Base-by-base conservation (phyloP, 1,140 invertebrate species). In the Conus ventricosus region DNA sequence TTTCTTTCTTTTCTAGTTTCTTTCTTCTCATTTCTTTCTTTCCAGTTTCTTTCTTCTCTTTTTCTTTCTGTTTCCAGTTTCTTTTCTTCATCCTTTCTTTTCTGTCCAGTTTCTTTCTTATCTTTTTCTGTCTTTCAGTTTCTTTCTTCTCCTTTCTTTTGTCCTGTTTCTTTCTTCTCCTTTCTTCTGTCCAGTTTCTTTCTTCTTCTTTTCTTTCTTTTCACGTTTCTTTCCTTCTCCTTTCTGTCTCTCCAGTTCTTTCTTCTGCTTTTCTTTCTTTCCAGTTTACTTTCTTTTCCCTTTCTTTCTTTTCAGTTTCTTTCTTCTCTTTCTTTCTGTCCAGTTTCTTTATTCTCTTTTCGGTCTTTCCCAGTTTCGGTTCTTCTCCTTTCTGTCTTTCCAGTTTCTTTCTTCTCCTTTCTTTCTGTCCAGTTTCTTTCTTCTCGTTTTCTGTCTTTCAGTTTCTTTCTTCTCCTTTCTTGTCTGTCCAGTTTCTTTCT, bases 41-140 rank as follows among this genome's bases (percentile, higher is more conserved):
- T 55, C 53, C 15, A 23, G 13, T 1, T 55, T 7, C 23, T 20
- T 25, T 53, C 15, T 5, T 84, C 82, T 55, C 53, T 84, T 25
- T 54, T 53, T 84, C 54, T 84, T 54, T 84, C 82, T 84, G 51
- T 84, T 3, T 39, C 39, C 39, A 39, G 39, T 0, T 39, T 39
- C 39, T 39, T 39, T 39, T 84, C 54, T 84, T 54, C 7, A 51
- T 55, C n/a, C 82, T 84, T 54, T 84, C 39, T 54, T 55, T 11
- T n/a, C 82, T 84, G 54, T 84, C 82, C 39, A 39, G 39, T 60
- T 54, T 84, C 54, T 84, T 54, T 60, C 82, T 55, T 7, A n/a
- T 84, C 82, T 84, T 54, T 84, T 39, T 54, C 15, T 11, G n/a
- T 54, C 25, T 54, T 39, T 83, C 39, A 54, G 13, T 0, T 39